Percentiles rank a stretch among this genome's conserved stretches.
phyloP scores from a whole-genome alignment of 37 sponge, comb jelly and placozoan species.

The Axinella damicornis region DNA sequence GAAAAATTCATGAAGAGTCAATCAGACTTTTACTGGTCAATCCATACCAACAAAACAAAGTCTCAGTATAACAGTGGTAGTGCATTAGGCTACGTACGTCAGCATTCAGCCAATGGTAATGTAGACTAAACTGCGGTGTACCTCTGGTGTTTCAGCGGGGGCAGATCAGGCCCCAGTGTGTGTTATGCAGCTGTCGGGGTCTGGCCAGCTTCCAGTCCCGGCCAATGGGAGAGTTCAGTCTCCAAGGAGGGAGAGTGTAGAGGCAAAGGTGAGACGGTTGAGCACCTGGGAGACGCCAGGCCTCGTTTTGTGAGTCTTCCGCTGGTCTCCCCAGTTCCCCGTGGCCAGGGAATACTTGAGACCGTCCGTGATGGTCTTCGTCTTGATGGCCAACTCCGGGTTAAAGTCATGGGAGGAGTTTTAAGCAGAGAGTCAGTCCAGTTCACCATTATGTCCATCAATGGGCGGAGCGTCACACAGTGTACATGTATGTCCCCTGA shows the following conservation, averaged over 20 bases:
- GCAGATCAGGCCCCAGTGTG: constrained; percentile 99
- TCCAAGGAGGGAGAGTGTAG: constrained; percentile 94
- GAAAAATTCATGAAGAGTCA: too few relatives aligned
- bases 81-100: too few relatives aligned
- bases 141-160: constrained; percentile 99
- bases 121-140: too few relatives aligned
- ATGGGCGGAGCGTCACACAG: too few relatives aligned
- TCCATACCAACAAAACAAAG: too few relatives aligned
- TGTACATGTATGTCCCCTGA: too few relatives aligned
- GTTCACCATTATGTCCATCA: too few relatives aligned
- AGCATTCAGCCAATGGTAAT: too few relatives aligned
- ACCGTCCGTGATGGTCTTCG: constrained; percentile 96
- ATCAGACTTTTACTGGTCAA: too few relatives aligned
- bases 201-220: constrained; percentile 98
- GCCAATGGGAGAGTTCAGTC: constrained; percentile 99
- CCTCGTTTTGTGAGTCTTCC: constrained; percentile 96
- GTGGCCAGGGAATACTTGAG: constrained; percentile 98
- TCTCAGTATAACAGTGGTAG: too few relatives aligned
- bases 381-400: constrained; percentile 93
- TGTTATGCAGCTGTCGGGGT: constrained; percentile 99
- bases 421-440: too few relatives aligned
- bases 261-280: constrained; percentile 98
- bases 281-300: constrained; percentile 99
- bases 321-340: constrained; percentile 99
- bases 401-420: constrained; percentile 96